phyloP scores from a whole-genome alignment of 2,113 vertebrate genomes.

The Xiphophorus maculatus region DNA sequence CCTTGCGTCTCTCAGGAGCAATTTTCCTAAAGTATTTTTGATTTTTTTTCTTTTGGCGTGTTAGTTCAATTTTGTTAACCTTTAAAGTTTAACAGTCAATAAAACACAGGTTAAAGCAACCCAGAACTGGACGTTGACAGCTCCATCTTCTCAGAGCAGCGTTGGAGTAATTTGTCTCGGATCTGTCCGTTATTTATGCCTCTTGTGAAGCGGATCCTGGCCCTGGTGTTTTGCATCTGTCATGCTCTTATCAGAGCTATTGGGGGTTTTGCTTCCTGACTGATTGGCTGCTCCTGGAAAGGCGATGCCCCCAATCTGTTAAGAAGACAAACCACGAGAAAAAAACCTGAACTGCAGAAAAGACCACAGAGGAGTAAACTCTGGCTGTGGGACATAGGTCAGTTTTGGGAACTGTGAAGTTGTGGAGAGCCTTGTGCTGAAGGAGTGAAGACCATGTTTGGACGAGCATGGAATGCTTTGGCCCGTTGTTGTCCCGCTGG shows the following conservation, averaged over 20 bases:
- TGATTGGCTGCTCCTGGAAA: constrained; percentile 43
- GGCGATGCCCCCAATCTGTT: constrained; percentile 47
- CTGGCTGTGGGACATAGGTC: constrained; percentile 42
- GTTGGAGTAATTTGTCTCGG: constrained; percentile 44
- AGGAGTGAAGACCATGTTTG: constrained; percentile 64
- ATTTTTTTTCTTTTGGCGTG: constrained; percentile 1
- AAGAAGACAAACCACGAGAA: constrained; percentile 46
- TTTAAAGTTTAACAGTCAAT: constrained; percentile 11
- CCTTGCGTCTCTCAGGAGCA: background rate
- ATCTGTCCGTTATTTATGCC: constrained; percentile 53
- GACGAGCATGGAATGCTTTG: constrained; percentile 64
- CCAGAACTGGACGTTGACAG: constrained; percentile 6
- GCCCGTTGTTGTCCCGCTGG: constrained; percentile 61
- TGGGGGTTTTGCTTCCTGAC: constrained; percentile 60
- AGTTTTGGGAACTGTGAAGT: constrained; percentile 49
- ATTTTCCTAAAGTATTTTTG: background rate
- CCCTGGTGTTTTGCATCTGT: constrained; percentile 71
- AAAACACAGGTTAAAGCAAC: constrained; percentile 40
- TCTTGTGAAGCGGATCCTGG: constrained; percentile 32
- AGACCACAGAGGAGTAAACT: constrained; percentile 3
- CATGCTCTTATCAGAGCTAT: constrained; percentile 67
- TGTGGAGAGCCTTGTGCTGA: constrained; percentile 30
- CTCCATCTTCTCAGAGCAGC: constrained; percentile 10
- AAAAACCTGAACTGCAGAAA: background rate
- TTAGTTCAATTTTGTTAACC: constrained; percentile 27